These are phyloP conservation scores for Microchirus variegatus DNA, from an alignment of 2,797 vertebrate genomes.

Conservation along the genomic window DNA sequence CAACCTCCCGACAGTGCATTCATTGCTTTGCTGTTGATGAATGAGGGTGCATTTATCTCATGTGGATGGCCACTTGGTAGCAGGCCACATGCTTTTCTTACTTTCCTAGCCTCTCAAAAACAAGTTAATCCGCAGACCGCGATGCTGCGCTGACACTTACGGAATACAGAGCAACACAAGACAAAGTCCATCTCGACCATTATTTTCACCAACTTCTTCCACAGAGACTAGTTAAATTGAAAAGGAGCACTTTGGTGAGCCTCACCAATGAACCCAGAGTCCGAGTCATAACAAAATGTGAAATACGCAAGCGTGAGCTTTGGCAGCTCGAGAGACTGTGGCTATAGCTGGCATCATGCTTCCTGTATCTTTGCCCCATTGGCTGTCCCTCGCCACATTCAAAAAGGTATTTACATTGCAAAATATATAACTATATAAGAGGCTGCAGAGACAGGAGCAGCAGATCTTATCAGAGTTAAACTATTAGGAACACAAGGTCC, in stretches of 20 bases:
- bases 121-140: conserved; percentile 61
- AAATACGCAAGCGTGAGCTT: conserved; percentile 41
- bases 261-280: conserved; percentile 43
- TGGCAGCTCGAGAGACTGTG: conserved; percentile 36
- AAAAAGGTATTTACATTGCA: conserved; percentile 71
- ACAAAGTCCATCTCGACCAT: conserved; percentile 71
- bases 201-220: conserved; percentile 65
- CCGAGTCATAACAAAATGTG: conserved; percentile 56
- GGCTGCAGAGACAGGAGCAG: conserved; percentile 52
- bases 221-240: conserved; percentile 50
- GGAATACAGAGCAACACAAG: conserved; percentile 57
- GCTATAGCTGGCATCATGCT: conserved; percentile 23
- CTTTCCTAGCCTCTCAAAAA: conserved; percentile 54
- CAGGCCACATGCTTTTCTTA: conserved; percentile 43
- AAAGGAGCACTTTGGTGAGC: conserved; percentile 26
- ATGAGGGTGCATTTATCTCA: conserved; percentile 50
- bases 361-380: conserved; percentile 25
- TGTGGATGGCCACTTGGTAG: conserved; percentile 56
- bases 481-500: conserved; percentile 66
- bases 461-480: conserved; percentile 77
- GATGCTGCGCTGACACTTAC: conserved; percentile 63
- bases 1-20: conserved; percentile 53
- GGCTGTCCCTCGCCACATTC: conserved; percentile 46
- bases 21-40: conserved; percentile 59
- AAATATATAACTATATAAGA: conserved; percentile 64